Conservation (phyloP, 2,797 vertebrate genomes). For the Darevskia nairensis region DNA sequence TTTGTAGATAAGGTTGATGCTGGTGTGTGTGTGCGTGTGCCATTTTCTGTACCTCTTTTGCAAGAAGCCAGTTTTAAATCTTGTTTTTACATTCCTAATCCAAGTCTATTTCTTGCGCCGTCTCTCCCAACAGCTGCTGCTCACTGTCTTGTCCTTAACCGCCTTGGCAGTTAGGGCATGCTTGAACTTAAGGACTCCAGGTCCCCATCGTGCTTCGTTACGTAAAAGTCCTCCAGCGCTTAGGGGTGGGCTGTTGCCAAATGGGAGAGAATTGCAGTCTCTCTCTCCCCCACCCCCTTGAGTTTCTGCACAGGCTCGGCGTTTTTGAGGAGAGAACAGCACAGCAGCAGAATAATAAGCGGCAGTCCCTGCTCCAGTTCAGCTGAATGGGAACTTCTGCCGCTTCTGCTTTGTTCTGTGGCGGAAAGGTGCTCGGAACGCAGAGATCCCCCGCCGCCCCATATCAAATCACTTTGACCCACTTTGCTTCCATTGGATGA, state of each 20-base stretch:
- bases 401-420: not conserved
- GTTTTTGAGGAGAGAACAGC: constrained; percentile 4
- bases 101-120: not conserved
- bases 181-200: not conserved
- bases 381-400: not conserved
- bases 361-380: not conserved
- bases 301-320: constrained; percentile 18
- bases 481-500: not conserved
- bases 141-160: constrained; percentile 12
- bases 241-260: not conserved
- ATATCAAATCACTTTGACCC: not conserved
- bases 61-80: not conserved
- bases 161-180: not conserved
- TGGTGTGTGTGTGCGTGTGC: no score
- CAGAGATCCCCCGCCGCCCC: not conserved
- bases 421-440: not conserved
- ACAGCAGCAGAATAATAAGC: constrained; percentile 22
- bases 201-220: not conserved
- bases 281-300: not conserved
- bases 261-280: not conserved
- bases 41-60: not conserved
- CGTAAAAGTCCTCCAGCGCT: constrained; percentile 6
- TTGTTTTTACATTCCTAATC: not conserved
- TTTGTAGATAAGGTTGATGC: not conserved
- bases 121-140: not conserved